Evolutionary conservation across 2,888 invertebrate species (phyloP).

Genomic region (Diaphora mendica): DNA sequence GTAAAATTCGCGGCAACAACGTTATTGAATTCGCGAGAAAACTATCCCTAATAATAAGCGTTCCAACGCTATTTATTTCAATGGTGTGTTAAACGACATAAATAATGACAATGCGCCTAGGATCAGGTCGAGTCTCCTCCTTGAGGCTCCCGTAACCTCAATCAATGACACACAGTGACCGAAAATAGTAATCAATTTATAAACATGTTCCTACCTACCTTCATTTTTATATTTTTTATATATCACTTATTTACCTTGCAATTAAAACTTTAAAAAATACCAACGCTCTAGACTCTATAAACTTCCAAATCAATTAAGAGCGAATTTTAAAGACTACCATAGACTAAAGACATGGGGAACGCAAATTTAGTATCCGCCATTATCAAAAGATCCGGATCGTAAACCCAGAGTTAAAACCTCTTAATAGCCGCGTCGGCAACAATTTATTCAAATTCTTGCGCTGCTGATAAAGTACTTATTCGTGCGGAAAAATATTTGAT

Average conservation of each 20-base stretch:
- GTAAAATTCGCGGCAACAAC: no score
- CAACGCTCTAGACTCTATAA: conserved; percentile 20
- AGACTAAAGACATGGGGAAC: conserved; percentile 67
- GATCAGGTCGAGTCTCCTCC: no score
- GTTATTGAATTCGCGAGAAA: no score
- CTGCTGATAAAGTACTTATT: conserved; percentile 56
- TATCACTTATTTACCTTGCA: not conserved
- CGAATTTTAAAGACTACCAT: conserved; percentile 53
- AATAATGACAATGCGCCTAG: no score
- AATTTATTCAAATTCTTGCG: conserved; percentile 70
- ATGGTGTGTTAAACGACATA: no score
- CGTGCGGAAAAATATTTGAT: conserved; percentile 56
- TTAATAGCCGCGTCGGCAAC: conserved; percentile 69
- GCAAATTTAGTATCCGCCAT: conserved; percentile 69
- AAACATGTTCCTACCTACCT: not conserved
- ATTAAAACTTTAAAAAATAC: conserved; percentile 4
- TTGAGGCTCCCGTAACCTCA: no score
- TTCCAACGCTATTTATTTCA: no score
- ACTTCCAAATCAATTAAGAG: conserved; percentile 58
- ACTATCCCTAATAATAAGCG: no score
- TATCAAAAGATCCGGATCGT: conserved; percentile 71
- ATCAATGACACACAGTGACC: not conserved
- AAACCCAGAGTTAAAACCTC: conserved; percentile 70
- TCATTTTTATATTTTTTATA: not conserved
- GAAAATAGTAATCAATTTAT: not conserved